These are phyloP conservation scores for Polydrusus cervinus DNA, from an alignment of 2,888 invertebrate species.

Conservation along the genomic window DNA sequence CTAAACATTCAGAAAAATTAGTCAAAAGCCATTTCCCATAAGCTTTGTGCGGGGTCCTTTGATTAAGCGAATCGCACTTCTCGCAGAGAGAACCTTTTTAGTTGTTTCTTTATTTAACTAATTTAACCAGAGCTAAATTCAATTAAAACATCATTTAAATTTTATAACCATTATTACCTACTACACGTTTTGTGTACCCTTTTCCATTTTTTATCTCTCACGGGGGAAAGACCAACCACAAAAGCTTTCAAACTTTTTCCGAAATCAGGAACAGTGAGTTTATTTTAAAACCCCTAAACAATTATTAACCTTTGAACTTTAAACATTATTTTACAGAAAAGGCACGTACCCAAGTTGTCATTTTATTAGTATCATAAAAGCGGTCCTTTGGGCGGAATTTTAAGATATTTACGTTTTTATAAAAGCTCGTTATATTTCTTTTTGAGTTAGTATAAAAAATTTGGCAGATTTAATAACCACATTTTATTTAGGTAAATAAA, in stretches of 20 bases:
- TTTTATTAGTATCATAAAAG: slow-evolving; percentile 18
- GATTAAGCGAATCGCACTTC: too few relatives aligned
- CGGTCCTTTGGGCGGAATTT: neutral
- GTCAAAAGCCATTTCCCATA: too few relatives aligned
- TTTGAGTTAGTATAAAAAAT: neutral
- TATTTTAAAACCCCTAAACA: slow-evolving; percentile 19
- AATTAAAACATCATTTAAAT: slow-evolving; percentile 18
- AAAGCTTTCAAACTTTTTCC: slow-evolving; percentile 23
- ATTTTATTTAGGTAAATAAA: too few relatives aligned
- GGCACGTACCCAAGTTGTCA: neutral
- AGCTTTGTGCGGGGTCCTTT: too few relatives aligned
- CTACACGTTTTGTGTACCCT: neutral
- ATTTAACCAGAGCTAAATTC: neutral
- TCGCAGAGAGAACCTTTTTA: too few relatives aligned
- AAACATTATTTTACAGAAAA: slow-evolving; percentile 14
- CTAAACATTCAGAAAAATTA: too few relatives aligned
- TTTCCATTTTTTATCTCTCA: slow-evolving; percentile 9
- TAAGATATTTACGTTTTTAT: neutral
- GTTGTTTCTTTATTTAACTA: too few relatives aligned
- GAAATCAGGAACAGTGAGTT: slow-evolving; percentile 10
- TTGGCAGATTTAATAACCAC: neutral
- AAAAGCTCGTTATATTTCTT: too few relatives aligned
- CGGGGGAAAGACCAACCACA: slow-evolving; percentile 1
- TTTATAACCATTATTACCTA: slow-evolving; percentile 11
- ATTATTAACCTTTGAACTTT: slow-evolving; percentile 23